Percentiles rank a stretch among this genome's conserved stretches.
Conservation (phyloP, 2,797 vertebrate genomes). For the Peromyscus attwateri region DNA sequence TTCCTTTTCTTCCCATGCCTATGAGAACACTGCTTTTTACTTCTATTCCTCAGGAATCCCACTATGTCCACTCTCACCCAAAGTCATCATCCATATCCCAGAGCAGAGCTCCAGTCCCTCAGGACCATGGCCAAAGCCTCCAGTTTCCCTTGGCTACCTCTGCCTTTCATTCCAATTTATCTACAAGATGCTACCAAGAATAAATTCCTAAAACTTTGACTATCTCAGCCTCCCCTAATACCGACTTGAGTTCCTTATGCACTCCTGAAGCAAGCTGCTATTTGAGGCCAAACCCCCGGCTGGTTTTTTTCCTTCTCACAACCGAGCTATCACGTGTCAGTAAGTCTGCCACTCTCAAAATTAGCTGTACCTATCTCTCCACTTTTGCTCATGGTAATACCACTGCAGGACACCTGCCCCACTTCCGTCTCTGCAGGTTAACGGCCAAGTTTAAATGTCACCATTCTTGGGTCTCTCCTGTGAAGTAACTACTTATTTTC, state of each 20-base stretch:
- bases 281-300: neutral
- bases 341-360: neutral
- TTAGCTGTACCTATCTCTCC: conserved; percentile 2
- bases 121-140: neutral
- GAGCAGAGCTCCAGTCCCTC: neutral
- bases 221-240: neutral
- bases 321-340: neutral
- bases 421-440: neutral
- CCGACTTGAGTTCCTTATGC: neutral
- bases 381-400: neutral
- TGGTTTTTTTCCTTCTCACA: neutral
- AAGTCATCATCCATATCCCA: neutral
- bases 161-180: neutral
- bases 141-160: neutral
- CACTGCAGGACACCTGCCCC: neutral
- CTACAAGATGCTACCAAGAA: neutral
- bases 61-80: neutral
- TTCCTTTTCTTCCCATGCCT: neutral
- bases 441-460: conserved; percentile 16
- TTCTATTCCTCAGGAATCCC: neutral
- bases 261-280: neutral
- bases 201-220: neutral
- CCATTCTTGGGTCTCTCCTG: neutral
- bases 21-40: neutral
- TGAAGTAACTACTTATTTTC: neutral